Percentiles rank a stretch among this genome's conserved stretches.
Conservation (phyloP, 2,113 vertebrate species). For the Parotia lawesii region DNA sequence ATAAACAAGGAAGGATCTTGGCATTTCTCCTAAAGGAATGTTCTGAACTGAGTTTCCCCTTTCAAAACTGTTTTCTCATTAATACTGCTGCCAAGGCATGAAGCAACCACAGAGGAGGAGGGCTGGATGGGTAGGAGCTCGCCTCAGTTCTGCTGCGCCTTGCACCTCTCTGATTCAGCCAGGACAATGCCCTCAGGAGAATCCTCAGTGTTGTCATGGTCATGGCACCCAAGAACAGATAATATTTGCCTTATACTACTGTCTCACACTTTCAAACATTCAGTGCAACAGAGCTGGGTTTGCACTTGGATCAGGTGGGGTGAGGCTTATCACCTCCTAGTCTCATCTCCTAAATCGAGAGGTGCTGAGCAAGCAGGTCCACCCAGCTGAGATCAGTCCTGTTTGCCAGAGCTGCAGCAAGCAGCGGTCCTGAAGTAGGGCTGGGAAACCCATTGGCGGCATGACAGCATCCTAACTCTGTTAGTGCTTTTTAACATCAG, state of each 20-base stretch:
- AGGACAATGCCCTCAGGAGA: neutral
- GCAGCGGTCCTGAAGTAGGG: accelerated
- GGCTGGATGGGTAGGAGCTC: neutral
- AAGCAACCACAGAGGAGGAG: neutral
- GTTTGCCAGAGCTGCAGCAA: neutral
- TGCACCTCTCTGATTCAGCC: neutral
- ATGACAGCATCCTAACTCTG: neutral
- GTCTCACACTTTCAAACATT: neutral
- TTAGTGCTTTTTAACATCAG: neutral
- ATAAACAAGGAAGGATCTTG: conserved; percentile 35
- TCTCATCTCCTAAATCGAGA: neutral
- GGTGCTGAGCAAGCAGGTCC: neutral
- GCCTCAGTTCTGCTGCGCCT: neutral
- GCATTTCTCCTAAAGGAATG: conserved; percentile 6
- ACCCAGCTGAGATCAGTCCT: neutral
- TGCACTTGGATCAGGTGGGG: neutral
- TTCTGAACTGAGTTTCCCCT: conserved; percentile 28
- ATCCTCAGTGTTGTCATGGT: neutral
- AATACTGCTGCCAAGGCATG: conserved; percentile 4
- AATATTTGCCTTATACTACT: neutral
- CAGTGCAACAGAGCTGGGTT: neutral
- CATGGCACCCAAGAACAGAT: neutral
- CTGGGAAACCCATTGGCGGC: accelerated
- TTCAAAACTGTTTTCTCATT: conserved; percentile 36
- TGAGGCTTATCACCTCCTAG: neutral